Evolutionary conservation across 1,140 invertebrate genomes (phyloP), one percentile per base, ranked within the genome.

Genomic region (Colletes gigas): DNA sequence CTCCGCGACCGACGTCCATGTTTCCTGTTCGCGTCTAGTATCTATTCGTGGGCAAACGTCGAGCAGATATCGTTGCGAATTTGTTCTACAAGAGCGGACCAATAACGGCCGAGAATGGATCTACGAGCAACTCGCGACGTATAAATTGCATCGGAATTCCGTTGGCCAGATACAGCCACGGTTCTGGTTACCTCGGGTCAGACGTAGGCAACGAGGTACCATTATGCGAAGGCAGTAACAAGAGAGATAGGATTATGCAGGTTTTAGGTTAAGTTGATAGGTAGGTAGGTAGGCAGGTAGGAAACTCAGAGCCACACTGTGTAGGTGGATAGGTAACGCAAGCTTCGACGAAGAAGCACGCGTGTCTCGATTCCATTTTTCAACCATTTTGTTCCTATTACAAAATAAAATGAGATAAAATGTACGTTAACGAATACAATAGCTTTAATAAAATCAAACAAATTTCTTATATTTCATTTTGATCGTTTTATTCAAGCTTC

Each of bases 191-290:
- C 47, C 7, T 54, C 17, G 59, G 59, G 71, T 52, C 70, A 39
- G 19, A 19, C 57, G 41, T 47, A 21, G 60, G 44, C 44, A 52
- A 50, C 15, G 59, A 15, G 52, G 60, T 65, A 17, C 17, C 55
- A 71, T 71, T 70, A 84, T 55, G 59, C 3, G 39, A 30, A 50
- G 44, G 17, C 55, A 39, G 68, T 59, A 21, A 75, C 44, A 84
- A 75, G 66, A 67, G 41, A 74, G 65, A 50, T 57, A 39, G 41
- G 55, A 50, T 74, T 82, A 30, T 71, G 70, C 19, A 8, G 74
- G 65, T 86, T 69, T 78, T 70, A 68, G 70, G 60, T 68, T 81
- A 47, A 65, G 67, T 57, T 60, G 76, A 71, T 79, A 47, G 69
- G n/a, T 70, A 71, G 69, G 62, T 75, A 77, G 82, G 55, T 71